Evolutionary conservation across 2,113 vertebrate species (phyloP).

Genomic region (Vanacampus margaritifer): DNA sequence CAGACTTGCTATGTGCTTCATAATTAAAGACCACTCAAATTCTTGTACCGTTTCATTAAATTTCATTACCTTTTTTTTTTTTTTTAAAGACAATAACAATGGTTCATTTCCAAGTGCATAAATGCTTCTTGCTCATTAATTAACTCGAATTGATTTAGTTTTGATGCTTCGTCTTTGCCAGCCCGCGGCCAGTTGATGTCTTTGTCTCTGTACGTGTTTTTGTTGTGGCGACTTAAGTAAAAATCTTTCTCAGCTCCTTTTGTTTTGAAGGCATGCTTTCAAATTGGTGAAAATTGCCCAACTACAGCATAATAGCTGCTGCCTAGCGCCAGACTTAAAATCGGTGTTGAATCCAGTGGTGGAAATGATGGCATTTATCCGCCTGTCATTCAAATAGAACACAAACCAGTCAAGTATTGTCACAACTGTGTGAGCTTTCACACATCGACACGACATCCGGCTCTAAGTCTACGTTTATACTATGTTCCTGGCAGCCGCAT

Average conservation of each 20-base stretch:
- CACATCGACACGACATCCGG: background rate
- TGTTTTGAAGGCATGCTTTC: background rate
- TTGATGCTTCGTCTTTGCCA: background rate
- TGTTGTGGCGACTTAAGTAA: background rate
- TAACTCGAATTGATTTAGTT: background rate
- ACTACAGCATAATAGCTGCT: background rate
- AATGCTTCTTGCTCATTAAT: background rate
- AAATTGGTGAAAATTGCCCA: background rate
- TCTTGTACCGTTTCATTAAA: background rate
- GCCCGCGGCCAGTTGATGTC: background rate
- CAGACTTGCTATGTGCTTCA: background rate
- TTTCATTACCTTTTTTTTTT: background rate
- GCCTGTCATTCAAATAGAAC: background rate
- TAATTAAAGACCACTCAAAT: constrained; percentile 1
- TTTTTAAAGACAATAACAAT: background rate
- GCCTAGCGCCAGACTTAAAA: no score
- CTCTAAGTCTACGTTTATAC: background rate
- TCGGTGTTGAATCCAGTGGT: no score
- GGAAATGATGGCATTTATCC: no score
- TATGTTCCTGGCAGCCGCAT: background rate
- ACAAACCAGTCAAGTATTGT: background rate
- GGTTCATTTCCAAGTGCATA: background rate
- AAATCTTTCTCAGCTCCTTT: background rate
- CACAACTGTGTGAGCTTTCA: background rate
- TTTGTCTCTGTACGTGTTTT: background rate